Conservation (phyloP, 2,113 vertebrate species). For the Cricetomys ansorgei region DNA sequence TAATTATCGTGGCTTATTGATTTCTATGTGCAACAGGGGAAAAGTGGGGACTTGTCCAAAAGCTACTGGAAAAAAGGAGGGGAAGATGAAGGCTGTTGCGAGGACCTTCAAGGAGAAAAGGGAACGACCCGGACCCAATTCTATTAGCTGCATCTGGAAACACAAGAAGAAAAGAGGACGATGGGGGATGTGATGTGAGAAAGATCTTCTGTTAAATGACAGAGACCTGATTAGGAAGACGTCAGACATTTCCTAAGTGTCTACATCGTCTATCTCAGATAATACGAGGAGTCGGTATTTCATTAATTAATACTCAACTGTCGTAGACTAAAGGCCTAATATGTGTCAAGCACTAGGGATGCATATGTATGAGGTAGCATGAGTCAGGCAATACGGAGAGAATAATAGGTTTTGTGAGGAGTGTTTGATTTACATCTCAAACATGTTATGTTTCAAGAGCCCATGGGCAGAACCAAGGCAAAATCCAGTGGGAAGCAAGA, state of each 20-base stretch:
- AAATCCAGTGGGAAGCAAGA: background rate
- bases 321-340: background rate
- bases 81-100: background rate
- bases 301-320: background rate
- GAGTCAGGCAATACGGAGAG: background rate
- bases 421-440: background rate
- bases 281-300: rapidly evolving
- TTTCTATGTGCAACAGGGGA: background rate
- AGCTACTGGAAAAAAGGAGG: background rate
- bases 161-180: background rate
- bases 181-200: rapidly evolving
- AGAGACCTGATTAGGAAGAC: background rate
- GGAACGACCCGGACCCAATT: background rate
- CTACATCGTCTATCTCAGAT: background rate
- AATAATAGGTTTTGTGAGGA: background rate
- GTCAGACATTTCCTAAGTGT: background rate
- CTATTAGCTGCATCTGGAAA: background rate
- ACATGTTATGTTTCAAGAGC: background rate
- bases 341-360: background rate
- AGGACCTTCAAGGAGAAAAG: background rate
- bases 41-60: background rate
- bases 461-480: background rate
- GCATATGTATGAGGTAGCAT: rapidly evolving
- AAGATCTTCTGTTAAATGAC: background rate
- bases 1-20: background rate